phyloP scores from a whole-genome alignment of 2,888 invertebrate genomes.

The Scrobipalpa costella region DNA sequence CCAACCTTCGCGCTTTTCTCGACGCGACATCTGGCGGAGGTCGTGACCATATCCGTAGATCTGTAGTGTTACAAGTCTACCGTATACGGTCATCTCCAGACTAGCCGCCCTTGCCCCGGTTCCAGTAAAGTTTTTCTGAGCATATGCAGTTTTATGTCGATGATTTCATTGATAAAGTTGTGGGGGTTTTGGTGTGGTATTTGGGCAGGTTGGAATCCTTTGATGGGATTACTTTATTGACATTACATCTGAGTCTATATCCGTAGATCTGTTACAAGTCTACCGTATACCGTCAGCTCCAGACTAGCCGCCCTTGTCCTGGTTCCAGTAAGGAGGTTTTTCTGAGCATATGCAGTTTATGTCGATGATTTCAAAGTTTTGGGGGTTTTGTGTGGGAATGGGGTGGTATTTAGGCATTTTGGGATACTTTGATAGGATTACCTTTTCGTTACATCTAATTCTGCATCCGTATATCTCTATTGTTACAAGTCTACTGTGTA shows the following conservation, averaged over 20 bases:
- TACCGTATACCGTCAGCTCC: conserved; percentile 8
- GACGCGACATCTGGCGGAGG: conserved; percentile 8
- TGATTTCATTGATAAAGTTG: conserved; percentile 23
- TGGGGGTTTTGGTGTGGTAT: neutral
- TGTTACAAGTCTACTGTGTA: conserved; percentile 10
- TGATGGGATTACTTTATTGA: neutral
- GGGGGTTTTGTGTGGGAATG: no score
- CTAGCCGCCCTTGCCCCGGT: conserved; percentile 21
- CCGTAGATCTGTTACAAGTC: conserved; percentile 6
- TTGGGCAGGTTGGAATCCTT: neutral
- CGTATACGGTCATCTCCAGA: conserved; percentile 13
- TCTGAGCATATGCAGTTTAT: neutral
- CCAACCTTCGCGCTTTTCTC: conserved; percentile 19
- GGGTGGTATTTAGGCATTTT: neutral
- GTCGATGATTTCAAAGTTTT: conserved; percentile 18
- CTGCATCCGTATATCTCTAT: neutral
- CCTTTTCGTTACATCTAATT: no score
- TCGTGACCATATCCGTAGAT: conserved; percentile 11
- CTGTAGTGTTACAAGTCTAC: conserved; percentile 12
- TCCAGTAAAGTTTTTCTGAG: conserved; percentile 7
- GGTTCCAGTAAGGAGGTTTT: conserved; percentile 6
- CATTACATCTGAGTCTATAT: conserved; percentile 4
- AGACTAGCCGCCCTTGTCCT: conserved; percentile 22
- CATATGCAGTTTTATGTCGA: conserved; percentile 5
- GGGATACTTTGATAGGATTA: neutral